These are phyloP conservation scores for Ceuthmochares aereus DNA, from an alignment of 2,113 vertebrate species.

Conservation along the genomic window DNA sequence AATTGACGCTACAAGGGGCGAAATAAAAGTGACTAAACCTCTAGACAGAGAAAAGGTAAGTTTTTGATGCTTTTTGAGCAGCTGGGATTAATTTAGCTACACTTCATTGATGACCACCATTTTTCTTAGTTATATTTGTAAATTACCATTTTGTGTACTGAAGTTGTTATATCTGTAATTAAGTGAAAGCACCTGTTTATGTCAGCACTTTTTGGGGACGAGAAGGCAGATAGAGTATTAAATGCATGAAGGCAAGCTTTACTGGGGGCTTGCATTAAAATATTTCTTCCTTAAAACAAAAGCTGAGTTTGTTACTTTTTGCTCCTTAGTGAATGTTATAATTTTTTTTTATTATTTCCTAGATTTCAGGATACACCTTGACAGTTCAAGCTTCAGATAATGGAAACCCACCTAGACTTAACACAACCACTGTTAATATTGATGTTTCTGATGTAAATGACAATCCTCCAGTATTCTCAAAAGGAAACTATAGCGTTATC, in stretches of 20 bases:
- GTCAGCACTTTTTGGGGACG: not conserved
- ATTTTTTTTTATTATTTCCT: not conserved
- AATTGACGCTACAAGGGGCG: slow-evolving; percentile 87
- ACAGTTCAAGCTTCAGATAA: slow-evolving; percentile 89
- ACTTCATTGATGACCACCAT: not conserved
- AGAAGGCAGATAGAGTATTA: not conserved
- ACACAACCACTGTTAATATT: slow-evolving; percentile 89
- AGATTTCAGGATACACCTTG: slow-evolving; percentile 96
- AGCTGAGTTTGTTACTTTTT: not conserved
- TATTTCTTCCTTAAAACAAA: not conserved
- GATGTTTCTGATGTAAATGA: slow-evolving; percentile 98
- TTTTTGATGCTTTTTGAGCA: not conserved
- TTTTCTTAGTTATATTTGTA: not conserved
- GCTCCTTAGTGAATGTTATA: not conserved
- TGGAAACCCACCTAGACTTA: slow-evolving; percentile 82
- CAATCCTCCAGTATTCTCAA: slow-evolving; percentile 93
- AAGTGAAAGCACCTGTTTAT: not conserved
- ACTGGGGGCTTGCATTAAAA: not conserved
- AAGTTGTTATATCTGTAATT: not conserved
- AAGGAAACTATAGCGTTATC: slow-evolving; percentile 92
- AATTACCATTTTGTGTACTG: not conserved
- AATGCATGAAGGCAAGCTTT: not conserved
- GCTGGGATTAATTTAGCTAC: not conserved
- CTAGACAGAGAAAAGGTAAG: slow-evolving; percentile 93
- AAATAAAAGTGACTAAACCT: slow-evolving; percentile 90